These are phyloP conservation scores for Micrasema minimum DNA, from an alignment of 1,140 invertebrate genomes.

Conservation along the genomic window DNA sequence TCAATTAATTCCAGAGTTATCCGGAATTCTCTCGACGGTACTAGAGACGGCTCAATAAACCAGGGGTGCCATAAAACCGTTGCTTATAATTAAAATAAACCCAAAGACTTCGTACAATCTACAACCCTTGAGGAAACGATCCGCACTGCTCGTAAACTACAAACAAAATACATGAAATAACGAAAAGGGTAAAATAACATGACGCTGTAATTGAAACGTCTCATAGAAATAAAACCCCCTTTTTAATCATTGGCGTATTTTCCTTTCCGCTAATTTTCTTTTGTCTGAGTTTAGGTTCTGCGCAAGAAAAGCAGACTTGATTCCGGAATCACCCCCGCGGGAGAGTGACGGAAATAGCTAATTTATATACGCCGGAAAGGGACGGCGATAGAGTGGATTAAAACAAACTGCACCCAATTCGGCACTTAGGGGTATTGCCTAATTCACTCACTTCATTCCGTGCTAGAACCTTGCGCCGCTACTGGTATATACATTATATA, in stretches of 20 bases:
- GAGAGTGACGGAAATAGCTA: conserved; percentile 25
- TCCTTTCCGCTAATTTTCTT: background rate
- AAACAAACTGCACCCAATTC: conserved; percentile 53
- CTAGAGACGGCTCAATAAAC: conserved; percentile 45
- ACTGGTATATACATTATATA: conserved; percentile 7
- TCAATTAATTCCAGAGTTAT: conserved; percentile 40
- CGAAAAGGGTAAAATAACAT: background rate
- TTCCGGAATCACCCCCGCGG: conserved; percentile 45
- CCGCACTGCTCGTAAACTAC: background rate
- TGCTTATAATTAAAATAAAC: conserved; percentile 54
- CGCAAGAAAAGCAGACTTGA: conserved; percentile 24
- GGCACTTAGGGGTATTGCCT: conserved; percentile 53
- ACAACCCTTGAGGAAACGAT: conserved; percentile 9
- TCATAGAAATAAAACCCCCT: too few relatives aligned
- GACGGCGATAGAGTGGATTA: conserved; percentile 46
- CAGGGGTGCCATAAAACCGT: conserved; percentile 49
- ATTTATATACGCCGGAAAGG: conserved; percentile 29
- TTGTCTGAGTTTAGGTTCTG: background rate
- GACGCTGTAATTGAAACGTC: too few relatives aligned
- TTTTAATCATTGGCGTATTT: too few relatives aligned
- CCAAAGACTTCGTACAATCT: conserved; percentile 36
- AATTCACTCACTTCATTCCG: conserved; percentile 54
- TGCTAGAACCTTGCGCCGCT: conserved; percentile 24
- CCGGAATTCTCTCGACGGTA: conserved; percentile 26
- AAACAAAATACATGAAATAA: background rate